phyloP scores from a whole-genome alignment of 1,140 invertebrate species.

The Nasonia vitripennis region DNA sequence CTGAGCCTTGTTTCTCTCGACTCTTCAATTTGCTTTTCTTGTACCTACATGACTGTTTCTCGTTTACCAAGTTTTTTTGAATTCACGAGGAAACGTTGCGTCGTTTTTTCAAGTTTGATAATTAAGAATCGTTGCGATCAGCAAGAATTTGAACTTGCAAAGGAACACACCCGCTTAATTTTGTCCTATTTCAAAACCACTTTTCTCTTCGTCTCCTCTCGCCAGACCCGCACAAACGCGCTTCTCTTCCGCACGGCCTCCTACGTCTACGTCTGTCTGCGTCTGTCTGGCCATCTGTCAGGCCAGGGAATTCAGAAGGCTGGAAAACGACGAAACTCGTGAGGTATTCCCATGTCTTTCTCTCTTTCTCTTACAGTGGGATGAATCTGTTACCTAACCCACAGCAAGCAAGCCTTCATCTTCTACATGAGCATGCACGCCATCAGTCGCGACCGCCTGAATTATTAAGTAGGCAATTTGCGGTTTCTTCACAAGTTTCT shows the following conservation, averaged over 20 bases:
- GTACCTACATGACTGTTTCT: background rate
- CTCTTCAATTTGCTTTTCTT: background rate
- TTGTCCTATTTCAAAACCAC: background rate
- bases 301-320: conserved; percentile 15
- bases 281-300: conserved; percentile 28
- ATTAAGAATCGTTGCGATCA: too few relatives aligned
- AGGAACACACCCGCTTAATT: background rate
- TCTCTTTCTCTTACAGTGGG: background rate
- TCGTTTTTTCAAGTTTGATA: too few relatives aligned
- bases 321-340: conserved; percentile 10
- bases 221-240: background rate
- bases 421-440: background rate
- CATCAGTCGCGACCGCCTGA: conserved; percentile 1
- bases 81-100: too few relatives aligned
- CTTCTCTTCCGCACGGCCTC: background rate
- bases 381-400: background rate
- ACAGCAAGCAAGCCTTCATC: background rate
- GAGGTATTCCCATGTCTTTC: background rate
- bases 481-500: background rate
- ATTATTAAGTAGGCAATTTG: conserved; percentile 18
- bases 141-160: background rate
- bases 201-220: background rate
- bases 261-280: conserved; percentile 33
- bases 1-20: background rate
- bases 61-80: background rate